phyloP scores from a whole-genome alignment of 2,113 vertebrate species.

The Phalacrocorax pelagicus region DNA sequence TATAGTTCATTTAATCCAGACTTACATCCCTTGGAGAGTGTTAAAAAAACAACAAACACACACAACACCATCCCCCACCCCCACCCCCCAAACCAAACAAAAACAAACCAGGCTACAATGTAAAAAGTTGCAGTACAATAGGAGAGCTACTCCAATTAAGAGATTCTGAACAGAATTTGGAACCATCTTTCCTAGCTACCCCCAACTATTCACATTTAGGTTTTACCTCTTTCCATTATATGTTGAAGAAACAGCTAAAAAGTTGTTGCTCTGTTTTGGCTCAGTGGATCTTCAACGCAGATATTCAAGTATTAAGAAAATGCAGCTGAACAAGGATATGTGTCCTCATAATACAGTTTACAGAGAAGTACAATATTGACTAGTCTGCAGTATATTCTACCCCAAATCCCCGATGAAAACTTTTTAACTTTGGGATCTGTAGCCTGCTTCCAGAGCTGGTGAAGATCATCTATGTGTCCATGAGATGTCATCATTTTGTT shows the following conservation, averaged over 20 bases:
- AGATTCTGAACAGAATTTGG: neutral
- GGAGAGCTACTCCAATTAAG: conserved; percentile 2
- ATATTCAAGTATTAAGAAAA: conserved; percentile 80
- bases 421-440: conserved; percentile 74
- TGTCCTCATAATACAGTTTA: conserved; percentile 71
- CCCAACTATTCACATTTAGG: conserved; percentile 19
- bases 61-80: neutral
- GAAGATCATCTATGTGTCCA: conserved; percentile 82
- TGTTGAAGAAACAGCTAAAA: conserved; percentile 36
- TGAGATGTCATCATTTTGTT: conserved; percentile 96
- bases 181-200: neutral
- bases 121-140: conserved; percentile 1
- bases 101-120: neutral
- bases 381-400: conserved; percentile 82
- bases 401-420: conserved; percentile 74
- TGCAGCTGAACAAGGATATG: conserved; percentile 86
- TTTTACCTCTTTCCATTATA: conserved; percentile 25
- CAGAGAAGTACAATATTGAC: conserved; percentile 87
- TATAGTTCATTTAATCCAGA: conserved; percentile 24
- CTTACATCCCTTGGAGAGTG: neutral
- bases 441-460: conserved; percentile 82
- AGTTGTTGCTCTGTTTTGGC: conserved; percentile 59
- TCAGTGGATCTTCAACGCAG: conserved; percentile 66
- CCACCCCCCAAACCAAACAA: no score
- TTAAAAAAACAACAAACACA: neutral